Evolutionary conservation across 2,888 invertebrate genomes (phyloP), one percentile per base, ranked within the genome.

Genomic region (Plebejus melissa): DNA sequence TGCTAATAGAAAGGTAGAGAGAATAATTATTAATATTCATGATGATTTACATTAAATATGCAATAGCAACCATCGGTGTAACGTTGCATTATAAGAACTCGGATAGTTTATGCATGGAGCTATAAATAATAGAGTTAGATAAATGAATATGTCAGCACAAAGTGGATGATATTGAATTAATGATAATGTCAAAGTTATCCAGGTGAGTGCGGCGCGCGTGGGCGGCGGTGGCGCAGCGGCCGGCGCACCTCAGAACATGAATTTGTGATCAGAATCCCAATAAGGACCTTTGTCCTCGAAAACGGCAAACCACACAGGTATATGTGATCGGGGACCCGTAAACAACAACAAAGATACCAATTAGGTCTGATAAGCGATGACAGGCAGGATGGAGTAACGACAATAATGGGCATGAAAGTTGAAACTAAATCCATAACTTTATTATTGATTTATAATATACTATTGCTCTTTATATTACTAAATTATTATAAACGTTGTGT

Each of bases 161-260:
- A 70, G 32, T n/a, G 28, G 16, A 57, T 28, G 75, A 60, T 65
- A 50, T 50, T 76, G 60, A 80, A 80, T 80, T 81, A 78, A 78
- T 80, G 76, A 80, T 82, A 82, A 82, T 81, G 82, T 80, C 79
- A 74, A 81, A 83, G 81, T 83, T 83, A 82, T 82, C 83, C 83
- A 84, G 81, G 81, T 78, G 78, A 72, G 69, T 75, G 76, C 76
- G 75, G 74, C 76, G 76, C 28, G 82, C 80, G 84, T 85, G 81
- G 85, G 85, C 80, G 85, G 80, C 65, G 32, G 81, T 82, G 81
- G 79, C 77, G 79, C 80, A 79, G 80, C 80, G 81, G 82, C 82
- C 81, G 46, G 46, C 46, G 80, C 77, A 82, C 82, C 81, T 79
- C 65, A 13, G 28, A 32, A 82, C 82, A 83, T 85, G 83, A 85